Conservation (phyloP, 2,888 invertebrate genomes). For the Sarcophaga subvicina region DNA sequence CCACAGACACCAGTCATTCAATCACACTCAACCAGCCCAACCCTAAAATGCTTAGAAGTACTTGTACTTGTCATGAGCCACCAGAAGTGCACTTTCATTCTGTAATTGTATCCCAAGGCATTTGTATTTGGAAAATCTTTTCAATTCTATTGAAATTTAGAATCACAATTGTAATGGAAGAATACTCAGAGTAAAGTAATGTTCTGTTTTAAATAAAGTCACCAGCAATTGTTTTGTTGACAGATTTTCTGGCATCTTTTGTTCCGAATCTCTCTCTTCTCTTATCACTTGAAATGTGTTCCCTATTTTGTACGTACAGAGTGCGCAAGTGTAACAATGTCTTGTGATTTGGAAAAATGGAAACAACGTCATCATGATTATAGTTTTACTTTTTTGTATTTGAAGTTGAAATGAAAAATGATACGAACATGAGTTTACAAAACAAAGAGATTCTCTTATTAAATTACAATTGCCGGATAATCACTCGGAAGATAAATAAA, state of each 20-base stretch:
- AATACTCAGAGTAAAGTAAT: background rate
- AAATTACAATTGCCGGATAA: slow-evolving; percentile 44
- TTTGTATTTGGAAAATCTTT: background rate
- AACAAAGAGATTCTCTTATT: slow-evolving; percentile 47
- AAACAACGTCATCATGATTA: slow-evolving; percentile 60
- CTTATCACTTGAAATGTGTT: background rate
- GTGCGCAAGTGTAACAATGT: slow-evolving; percentile 3
- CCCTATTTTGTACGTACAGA: background rate
- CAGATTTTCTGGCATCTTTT: background rate
- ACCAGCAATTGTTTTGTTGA: background rate
- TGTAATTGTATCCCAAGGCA: background rate
- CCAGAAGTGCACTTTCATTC: too few species aligned
- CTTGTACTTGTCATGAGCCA: too few species aligned
- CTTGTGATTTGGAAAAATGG: slow-evolving; percentile 22
- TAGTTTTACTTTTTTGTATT: slow-evolving; percentile 46
- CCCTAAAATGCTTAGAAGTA: too few species aligned
- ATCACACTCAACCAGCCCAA: too few species aligned
- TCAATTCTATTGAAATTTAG: background rate
- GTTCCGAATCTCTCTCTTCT: background rate
- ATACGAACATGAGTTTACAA: slow-evolving; percentile 31
- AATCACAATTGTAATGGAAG: background rate
- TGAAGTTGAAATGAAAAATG: slow-evolving; percentile 17
- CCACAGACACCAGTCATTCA: too few species aligned
- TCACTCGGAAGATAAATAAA: background rate
- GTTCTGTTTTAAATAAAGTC: background rate